Evolutionary conservation across 1,140 invertebrate genomes (phyloP), one percentile per base, ranked within the genome.

Genomic region (Chlorops oryzae): DNA sequence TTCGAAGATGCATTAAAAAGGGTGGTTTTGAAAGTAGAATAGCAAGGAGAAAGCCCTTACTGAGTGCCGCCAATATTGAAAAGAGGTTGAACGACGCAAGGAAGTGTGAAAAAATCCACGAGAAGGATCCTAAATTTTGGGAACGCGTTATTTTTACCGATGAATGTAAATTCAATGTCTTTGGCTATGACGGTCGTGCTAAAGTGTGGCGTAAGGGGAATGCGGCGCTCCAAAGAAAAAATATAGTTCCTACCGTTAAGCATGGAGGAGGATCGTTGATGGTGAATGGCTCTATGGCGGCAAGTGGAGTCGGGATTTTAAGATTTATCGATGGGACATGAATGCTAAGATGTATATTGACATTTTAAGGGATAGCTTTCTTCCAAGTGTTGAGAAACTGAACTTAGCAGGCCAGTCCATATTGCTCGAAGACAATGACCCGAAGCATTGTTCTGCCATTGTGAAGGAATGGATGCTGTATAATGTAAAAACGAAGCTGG

Each of bases 221-320:
- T 22, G 18, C 18, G 18, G 28, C 9, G 21, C 27, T 52, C 5
- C 28, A 52, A 10, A n/a, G 18, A 37, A 37, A 44, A 40, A 47
- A 55, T 48, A 18, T 47, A 20, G n/a, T 12, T 4, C n/a, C 51
- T 22, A 56, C 51, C 27, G 21, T 42, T 3, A 50, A 50, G n/a
- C 47, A 42, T 42, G 39, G 47, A 10, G 47, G 47, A 23, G 38
- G 47, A 12, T 17, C 7, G 5, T 35, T 50, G 6, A 66, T 73
- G 61, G 59, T 68, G 9, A 72, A 65, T 63, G 70, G 58, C 10
- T 60, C 51, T 43, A 59, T 73, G 42, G 41, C 54, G 15, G 37
- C 43, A 2, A 38, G 24, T 42, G 43, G 54, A 27, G 51, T 58
- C 13, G 47, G 57, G 6, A 39, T 10, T n/a, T 17, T 39, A 12